Evolutionary conservation across 2,888 invertebrate species (phyloP).

Genomic region (Notodonta dromedarius): DNA sequence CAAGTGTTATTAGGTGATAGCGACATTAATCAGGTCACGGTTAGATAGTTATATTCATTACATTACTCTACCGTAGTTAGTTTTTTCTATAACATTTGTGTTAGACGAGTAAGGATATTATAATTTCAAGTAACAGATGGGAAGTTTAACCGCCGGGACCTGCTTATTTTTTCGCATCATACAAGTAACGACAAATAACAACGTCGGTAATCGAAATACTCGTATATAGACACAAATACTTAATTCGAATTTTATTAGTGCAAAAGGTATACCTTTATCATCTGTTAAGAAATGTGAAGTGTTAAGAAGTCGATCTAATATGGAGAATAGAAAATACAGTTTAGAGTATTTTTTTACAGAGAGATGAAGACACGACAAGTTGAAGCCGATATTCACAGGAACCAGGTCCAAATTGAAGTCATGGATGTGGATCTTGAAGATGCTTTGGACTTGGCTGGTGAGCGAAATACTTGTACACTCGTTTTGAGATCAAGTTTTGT

Average conservation of each 20-base stretch:
- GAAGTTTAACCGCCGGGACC: no score
- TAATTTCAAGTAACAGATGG: not conserved
- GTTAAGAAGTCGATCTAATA: no score
- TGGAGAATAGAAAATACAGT: no score
- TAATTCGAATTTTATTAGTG: not conserved
- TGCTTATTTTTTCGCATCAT: no score
- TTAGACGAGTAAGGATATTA: not conserved
- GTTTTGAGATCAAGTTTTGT: no score
- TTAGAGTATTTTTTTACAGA: conserved; percentile 9
- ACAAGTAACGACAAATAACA: no score
- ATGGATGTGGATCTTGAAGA: conserved; percentile 60
- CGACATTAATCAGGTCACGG: not conserved
- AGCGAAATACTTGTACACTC: not conserved
- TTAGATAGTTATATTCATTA: not conserved
- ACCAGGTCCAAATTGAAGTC: conserved; percentile 13
- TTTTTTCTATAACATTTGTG: not conserved
- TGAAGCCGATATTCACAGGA: conserved; percentile 18
- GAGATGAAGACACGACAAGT: conserved; percentile 26
- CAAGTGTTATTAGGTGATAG: not conserved
- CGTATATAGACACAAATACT: no score
- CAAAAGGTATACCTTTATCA: no score
- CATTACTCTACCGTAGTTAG: not conserved
- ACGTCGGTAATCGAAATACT: no score
- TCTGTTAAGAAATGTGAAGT: no score
- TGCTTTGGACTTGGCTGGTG: conserved; percentile 67